These are phyloP conservation scores for Sipha maydis DNA, from an alignment of 2,888 invertebrate genomes.

Conservation along the genomic window DNA sequence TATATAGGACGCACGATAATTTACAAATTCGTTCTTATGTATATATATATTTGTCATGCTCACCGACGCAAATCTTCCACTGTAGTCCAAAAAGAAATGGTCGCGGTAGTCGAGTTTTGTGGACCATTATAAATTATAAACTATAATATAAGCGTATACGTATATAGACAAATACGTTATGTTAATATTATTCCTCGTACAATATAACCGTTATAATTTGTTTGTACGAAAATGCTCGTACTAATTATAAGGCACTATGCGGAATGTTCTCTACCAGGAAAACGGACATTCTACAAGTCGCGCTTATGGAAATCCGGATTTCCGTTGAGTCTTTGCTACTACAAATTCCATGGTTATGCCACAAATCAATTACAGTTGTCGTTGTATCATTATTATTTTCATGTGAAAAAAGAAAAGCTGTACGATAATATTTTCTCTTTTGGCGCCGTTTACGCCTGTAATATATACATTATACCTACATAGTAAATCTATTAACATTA, in stretches of 20 bases:
- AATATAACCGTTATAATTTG: conserved; percentile 33
- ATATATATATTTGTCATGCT: conserved; percentile 27
- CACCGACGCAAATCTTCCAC: conserved; percentile 25
- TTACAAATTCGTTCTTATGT: too few relatives aligned
- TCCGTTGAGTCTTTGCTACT: conserved; percentile 1
- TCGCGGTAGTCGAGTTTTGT: conserved; percentile 18
- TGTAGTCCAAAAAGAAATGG: not conserved
- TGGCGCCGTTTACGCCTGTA: too few relatives aligned
- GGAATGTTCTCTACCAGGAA: conserved; percentile 16
- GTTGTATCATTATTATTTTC: too few relatives aligned
- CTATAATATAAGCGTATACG: not conserved
- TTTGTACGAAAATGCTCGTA: conserved; percentile 4
- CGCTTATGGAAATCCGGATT: conserved; percentile 57
- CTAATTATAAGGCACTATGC: conserved; percentile 26
- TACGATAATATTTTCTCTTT: conserved; percentile 30
- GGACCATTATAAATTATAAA: conserved; percentile 32
- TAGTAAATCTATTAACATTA: not conserved
- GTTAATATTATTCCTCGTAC: not conserved
- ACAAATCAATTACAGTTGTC: conserved; percentile 37
- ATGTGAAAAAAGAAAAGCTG: not conserved
- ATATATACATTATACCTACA: not conserved
- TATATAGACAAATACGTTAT: not conserved
- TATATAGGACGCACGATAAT: too few relatives aligned
- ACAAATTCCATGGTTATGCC: not conserved
- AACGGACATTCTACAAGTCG: conserved; percentile 50